Base-by-base conservation (phyloP, 2,797 vertebrate genomes). In the Cirrhinus mrigala region DNA sequence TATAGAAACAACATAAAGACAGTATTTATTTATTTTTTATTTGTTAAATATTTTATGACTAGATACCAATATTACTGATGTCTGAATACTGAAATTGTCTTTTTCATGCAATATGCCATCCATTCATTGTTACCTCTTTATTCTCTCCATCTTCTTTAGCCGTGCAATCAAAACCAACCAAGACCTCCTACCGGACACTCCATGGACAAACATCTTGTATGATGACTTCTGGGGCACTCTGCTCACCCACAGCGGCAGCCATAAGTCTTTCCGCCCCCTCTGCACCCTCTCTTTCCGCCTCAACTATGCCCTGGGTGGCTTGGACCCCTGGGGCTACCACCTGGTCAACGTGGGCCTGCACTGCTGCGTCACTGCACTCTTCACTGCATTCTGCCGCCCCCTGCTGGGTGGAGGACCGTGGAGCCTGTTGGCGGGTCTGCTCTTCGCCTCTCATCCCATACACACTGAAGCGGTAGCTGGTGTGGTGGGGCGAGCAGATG, bases 131-230 rank as follows among this genome's bases (percentile, higher is more conserved):
- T 16, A 9, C 18, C n/a, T 24, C 22, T 22, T 84, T 37, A 6
- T 79, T 77, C 33, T 54, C 16, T 68, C 48, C 44, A 74, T 85
- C 50, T 76, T 86, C 87, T 93, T 22, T 90, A 99, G 98, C 94
- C 98, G 98, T 90, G 98, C 98, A 79, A 99, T 99, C 96, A 99
- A 98, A 96, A 98, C 98, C 82, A 99, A 99, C 93, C 98, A 98
- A 90, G 98, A 99, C 92, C 97, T 99, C 87, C 96, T 99, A 52
- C 97, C 98, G 0, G 98, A 99, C 93, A 99, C 98, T 0, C 98
- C 98, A 0, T 99, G 98, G 98, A 97, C 92, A 1, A 98, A 99
- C 83, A 96, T 99, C 92, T 98, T 99, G 94, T 99, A 97, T 85
- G 97, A 99, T 88, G 98, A 99, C 92, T 99, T 99, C 88, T 99